These are phyloP conservation scores for Monopis laevigella DNA, from an alignment of 2,888 invertebrate species.

Conservation along the genomic window DNA sequence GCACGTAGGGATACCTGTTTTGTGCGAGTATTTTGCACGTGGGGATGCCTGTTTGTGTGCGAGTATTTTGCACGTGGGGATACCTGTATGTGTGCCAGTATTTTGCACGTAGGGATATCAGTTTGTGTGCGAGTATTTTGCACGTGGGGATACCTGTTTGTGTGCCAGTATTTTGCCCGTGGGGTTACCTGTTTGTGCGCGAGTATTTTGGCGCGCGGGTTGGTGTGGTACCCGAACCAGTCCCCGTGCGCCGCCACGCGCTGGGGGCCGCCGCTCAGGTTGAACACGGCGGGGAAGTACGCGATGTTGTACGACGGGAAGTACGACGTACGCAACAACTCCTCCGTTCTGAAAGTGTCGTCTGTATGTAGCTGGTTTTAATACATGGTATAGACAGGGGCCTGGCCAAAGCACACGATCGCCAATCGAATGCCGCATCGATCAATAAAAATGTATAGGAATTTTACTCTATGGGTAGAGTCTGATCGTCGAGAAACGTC, in stretches of 20 bases:
- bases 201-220: constrained; percentile 72
- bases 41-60: too few species aligned
- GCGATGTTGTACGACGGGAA: constrained; percentile 79
- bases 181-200: constrained; percentile 64
- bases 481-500: too few species aligned
- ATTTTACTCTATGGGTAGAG: too few species aligned
- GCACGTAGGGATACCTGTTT: too few species aligned
- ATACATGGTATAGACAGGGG: too few species aligned
- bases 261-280: constrained; percentile 67
- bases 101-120: not conserved
- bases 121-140: not conserved
- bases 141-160: not conserved
- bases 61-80: too few species aligned
- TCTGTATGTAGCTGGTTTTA: too few species aligned
- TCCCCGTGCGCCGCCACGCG: constrained; percentile 56
- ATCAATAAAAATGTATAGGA: too few species aligned
- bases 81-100: too few species aligned
- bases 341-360: constrained; percentile 32
- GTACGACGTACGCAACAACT: constrained; percentile 44
- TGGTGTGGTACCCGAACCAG: constrained; percentile 72
- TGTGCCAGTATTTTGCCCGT: not conserved
- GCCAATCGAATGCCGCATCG: too few species aligned
- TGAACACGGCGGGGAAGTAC: constrained; percentile 70
- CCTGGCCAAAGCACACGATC: too few species aligned
- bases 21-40: too few species aligned